Evolutionary conservation across 2,797 vertebrate species (phyloP), one percentile per base, ranked within the genome.

Genomic region (Labeo calbasu): DNA sequence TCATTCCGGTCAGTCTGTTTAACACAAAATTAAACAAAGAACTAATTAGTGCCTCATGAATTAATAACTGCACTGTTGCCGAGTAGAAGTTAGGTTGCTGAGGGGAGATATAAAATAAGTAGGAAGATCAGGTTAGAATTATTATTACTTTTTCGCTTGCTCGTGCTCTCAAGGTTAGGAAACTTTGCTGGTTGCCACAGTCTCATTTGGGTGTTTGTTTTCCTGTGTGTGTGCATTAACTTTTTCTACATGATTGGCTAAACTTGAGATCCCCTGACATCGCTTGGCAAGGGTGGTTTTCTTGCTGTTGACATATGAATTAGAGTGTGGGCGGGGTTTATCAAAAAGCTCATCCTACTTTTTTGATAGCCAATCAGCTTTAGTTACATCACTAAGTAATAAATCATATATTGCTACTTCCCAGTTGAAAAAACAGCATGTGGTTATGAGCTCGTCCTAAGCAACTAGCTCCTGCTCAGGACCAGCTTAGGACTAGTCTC

Each of bases 21-120:
- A 99, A 99, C 98, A 99, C 98, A 99, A 99, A 99, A 99, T 99
- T 99, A 99, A 99, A 99, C 98, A 99, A 99, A 99, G 98, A 99
- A 99, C 97, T 99, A 99, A 99, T 99, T 99, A 99, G 98, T 98
- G 98, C 98, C 97, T 99, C 97, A 99, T 99, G 98, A 99, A 99
- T 99, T 99, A 99, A 99, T 99, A 99, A 99, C 97, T 96, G 97
- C 96, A 97, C 97, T 97, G 98, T 99, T 98, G 96, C 98, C 69
- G 95, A 96, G 97, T 96, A 98, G 96, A 97, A 96, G 95, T 96
- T 97, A 94, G 96, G 97, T 98, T 97, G 96, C 96, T 93, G 96
- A 97, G 96, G 96, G 96, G 97, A 99, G 98, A 98, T 97, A 98
- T 96, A 96, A 96, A 97, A 98, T 95, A 97, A 98, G 96, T 96